These are phyloP conservation scores for Dascillus cervinus DNA, from an alignment of 2,888 invertebrate species.

Conservation along the genomic window DNA sequence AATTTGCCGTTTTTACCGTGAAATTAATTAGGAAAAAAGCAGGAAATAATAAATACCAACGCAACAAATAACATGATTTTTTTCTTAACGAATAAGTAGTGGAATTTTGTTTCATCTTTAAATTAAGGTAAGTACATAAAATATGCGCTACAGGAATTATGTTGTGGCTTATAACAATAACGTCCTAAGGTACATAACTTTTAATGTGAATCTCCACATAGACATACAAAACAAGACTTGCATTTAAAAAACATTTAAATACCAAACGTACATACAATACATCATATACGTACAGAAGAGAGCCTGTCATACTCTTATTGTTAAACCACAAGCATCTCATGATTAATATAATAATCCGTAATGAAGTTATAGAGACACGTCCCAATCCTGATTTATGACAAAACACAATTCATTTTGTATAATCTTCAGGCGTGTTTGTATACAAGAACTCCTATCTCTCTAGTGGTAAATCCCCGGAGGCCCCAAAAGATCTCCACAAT, in stretches of 20 bases:
- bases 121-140: no score
- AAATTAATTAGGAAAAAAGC: no score
- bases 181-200: no score
- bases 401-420: slow-evolving; percentile 36
- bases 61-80: no score
- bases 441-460: slow-evolving; percentile 27
- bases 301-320: slow-evolving; percentile 30
- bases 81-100: no score
- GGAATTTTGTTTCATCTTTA: no score
- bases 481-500: slow-evolving; percentile 33
- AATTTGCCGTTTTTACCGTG: no score
- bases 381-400: slow-evolving; percentile 41
- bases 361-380: slow-evolving; percentile 43
- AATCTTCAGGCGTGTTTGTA: slow-evolving; percentile 32
- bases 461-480: slow-evolving; percentile 28
- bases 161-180: no score
- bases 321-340: slow-evolving; percentile 34
- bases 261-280: slow-evolving; percentile 8
- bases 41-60: no score
- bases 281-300: slow-evolving; percentile 19
- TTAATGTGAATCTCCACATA: no score
- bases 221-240: neutral
- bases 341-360: slow-evolving; percentile 44
- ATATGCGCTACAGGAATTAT: no score
- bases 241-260: neutral